These are phyloP conservation scores for Cerastis rubricosa DNA, from an alignment of 2,888 invertebrate genomes.

Conservation along the genomic window DNA sequence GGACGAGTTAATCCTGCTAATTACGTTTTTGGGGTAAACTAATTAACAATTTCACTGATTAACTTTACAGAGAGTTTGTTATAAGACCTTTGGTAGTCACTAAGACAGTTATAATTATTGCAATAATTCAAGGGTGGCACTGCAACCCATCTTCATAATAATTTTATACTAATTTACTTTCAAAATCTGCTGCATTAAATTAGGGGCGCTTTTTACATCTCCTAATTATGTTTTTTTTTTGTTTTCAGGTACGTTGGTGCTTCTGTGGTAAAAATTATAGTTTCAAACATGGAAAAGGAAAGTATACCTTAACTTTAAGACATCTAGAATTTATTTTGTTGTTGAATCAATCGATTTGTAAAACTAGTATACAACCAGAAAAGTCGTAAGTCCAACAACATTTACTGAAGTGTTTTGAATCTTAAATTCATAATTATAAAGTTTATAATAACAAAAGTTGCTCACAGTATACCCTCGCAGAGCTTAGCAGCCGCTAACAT, in stretches of 20 bases:
- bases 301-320: background rate
- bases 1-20: constrained; percentile 29
- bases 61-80: constrained; percentile 5
- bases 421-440: background rate
- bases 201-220: background rate
- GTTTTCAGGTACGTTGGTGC: constrained; percentile 51
- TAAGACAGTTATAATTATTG: background rate
- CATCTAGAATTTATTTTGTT: background rate
- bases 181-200: background rate
- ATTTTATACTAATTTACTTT: background rate
- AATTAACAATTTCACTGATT: constrained; percentile 31
- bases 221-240: background rate
- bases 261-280: background rate
- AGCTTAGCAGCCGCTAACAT: constrained; percentile 77
- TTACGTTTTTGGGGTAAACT: constrained; percentile 37
- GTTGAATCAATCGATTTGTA: background rate
- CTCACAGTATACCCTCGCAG: constrained; percentile 81
- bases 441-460: constrained; percentile 40
- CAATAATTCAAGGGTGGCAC: background rate
- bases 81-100: background rate
- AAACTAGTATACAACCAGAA: background rate
- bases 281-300: background rate
- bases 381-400: background rate
- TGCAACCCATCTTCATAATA: background rate
- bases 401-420: background rate